A percentile compares a stretch with the other conserved stretches of the same genome.
These are phyloP conservation scores for Aphelinus certus DNA, from an alignment of 1,140 invertebrate species.

Conservation along the genomic window DNA sequence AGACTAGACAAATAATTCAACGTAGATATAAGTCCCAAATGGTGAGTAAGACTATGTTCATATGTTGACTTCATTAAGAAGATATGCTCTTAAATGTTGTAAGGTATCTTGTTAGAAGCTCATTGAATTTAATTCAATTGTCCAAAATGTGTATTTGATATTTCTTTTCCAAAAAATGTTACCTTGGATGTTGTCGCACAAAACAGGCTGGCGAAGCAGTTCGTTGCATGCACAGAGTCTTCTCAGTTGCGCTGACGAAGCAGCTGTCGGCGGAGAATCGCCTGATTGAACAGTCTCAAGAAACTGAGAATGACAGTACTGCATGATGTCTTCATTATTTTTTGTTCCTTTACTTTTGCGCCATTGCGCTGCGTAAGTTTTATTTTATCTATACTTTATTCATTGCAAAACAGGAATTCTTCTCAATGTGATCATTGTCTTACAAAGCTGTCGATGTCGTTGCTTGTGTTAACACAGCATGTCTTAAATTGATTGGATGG, in stretches of 20 bases:
- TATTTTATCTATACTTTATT: constrained; percentile 14
- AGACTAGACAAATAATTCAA: constrained; percentile 95
- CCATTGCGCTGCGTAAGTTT: constrained; percentile 36
- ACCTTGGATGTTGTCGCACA: constrained; percentile 12
- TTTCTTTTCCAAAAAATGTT: too few relatives aligned
- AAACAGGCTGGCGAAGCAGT: constrained; percentile 61
- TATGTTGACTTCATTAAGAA: too few relatives aligned
- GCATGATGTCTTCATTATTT: constrained; percentile 47
- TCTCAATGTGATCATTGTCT: too few relatives aligned
- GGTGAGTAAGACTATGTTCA: constrained; percentile 75
- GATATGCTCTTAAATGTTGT: too few relatives aligned
- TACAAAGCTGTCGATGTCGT: too few relatives aligned
- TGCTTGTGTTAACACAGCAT: too few relatives aligned
- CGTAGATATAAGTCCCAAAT: constrained; percentile 97
- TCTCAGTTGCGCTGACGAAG: constrained; percentile 59
- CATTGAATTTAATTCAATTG: too few relatives aligned
- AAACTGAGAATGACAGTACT: constrained; percentile 39
- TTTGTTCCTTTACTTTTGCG: constrained; percentile 39
- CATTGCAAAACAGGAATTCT: not conserved
- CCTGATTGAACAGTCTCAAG: constrained; percentile 33
- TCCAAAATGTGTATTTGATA: too few relatives aligned
- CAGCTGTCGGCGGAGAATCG: constrained; percentile 49
- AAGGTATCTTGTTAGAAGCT: too few relatives aligned
- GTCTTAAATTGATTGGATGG: too few relatives aligned
- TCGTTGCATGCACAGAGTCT: constrained; percentile 65